These are phyloP conservation scores for Penaeus chinensis DNA, from an alignment of 1,140 invertebrate genomes.

Conservation along the genomic window DNA sequence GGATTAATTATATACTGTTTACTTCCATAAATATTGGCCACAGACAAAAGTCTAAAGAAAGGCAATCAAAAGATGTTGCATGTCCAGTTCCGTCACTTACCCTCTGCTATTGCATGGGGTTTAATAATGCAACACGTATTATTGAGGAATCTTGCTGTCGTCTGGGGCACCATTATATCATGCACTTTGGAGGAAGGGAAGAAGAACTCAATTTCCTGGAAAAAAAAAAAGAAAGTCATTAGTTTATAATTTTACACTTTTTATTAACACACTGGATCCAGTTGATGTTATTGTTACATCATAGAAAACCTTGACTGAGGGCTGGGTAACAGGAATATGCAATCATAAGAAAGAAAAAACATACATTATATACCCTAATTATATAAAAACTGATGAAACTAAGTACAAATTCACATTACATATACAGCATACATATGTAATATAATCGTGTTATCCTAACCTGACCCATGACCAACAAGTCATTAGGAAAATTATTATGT, in stretches of 20 bases:
- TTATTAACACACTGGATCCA: background rate
- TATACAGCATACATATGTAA: too few species aligned
- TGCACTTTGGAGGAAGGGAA: slow-evolving; percentile 72
- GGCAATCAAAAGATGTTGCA: background rate
- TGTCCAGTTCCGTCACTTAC: slow-evolving; percentile 66
- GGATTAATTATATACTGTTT: too few species aligned
- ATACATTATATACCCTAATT: too few species aligned
- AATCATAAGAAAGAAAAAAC: too few species aligned
- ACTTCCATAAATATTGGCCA: too few species aligned
- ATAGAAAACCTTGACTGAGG: background rate
- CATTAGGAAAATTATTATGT: too few species aligned
- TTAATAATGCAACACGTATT: slow-evolving; percentile 88
- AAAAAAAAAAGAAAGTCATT: slow-evolving; percentile 39
- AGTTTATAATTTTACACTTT: background rate
- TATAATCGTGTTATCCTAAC: too few species aligned
- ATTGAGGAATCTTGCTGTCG: slow-evolving; percentile 76
- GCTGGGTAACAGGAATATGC: too few species aligned
- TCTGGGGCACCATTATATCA: slow-evolving; percentile 70
- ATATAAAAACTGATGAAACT: too few species aligned
- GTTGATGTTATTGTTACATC: background rate
- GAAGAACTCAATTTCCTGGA: slow-evolving; percentile 75
- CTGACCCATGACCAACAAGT: too few species aligned
- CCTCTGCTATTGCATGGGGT: slow-evolving; percentile 86
- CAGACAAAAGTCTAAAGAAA: background rate
- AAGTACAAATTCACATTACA: too few species aligned